Percentiles rank a stretch among this genome's conserved stretches.
Evolutionary conservation across 2,888 invertebrate genomes (phyloP).

Genomic region (Cataglyphis rosenhaueri): DNA sequence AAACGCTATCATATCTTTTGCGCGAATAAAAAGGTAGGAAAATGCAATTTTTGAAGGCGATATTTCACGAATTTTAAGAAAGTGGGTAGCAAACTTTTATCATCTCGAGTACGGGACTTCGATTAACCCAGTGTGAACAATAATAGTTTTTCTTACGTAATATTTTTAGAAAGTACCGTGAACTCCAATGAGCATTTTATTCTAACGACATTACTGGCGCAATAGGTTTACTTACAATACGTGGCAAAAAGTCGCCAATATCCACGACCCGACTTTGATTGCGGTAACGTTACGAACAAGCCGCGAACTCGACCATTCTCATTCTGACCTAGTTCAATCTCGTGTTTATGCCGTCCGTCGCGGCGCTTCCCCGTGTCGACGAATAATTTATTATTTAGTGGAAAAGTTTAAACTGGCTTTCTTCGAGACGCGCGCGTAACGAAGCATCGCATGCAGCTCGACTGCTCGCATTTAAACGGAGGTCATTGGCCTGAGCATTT

Average conservation of each 20-base stretch:
- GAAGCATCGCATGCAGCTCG: neutral
- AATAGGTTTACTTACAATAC: constrained; percentile 34
- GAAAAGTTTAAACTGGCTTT: constrained; percentile 51
- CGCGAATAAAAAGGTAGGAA: neutral
- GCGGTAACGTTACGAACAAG: constrained; percentile 12
- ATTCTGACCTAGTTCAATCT: constrained; percentile 70
- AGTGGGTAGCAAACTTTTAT: constrained; percentile 27
- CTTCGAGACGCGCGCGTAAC: constrained; percentile 12
- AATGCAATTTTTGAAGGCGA: neutral
- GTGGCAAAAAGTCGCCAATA: constrained; percentile 50
- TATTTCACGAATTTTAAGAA: constrained; percentile 6
- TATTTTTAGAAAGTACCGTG: constrained; percentile 38
- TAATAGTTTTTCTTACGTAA: constrained; percentile 41
- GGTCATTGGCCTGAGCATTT: constrained; percentile 41
- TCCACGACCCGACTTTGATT: constrained; percentile 24
- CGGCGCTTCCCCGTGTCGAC: constrained; percentile 29
- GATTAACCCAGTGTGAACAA: constrained; percentile 69
- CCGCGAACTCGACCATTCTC: constrained; percentile 42
- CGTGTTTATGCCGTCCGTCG: constrained; percentile 58
- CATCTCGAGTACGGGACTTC: neutral
- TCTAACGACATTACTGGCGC: constrained; percentile 33
- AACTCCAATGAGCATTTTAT: constrained; percentile 34
- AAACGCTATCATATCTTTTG: neutral
- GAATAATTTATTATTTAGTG: constrained; percentile 53
- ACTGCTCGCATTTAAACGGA: constrained; percentile 32